These are phyloP conservation scores for Diarsia mendica DNA, from an alignment of 2,888 invertebrate species.

Conservation along the genomic window DNA sequence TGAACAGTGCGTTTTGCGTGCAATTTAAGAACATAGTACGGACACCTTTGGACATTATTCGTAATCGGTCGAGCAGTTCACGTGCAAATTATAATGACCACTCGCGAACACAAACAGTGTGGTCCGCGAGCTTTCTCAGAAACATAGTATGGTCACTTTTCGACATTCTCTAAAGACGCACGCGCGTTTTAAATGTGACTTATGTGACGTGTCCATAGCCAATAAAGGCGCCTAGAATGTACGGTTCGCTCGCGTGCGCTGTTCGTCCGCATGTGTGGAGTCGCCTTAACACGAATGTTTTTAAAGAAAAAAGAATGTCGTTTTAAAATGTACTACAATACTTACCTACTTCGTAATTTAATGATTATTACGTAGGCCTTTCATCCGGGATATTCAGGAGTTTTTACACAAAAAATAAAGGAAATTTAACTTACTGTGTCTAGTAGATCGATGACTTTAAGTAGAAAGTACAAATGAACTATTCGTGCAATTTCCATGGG, in stretches of 20 bases:
- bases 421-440: constrained; percentile 80
- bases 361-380: background rate
- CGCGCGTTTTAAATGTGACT: background rate
- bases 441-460: constrained; percentile 80
- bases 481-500: constrained; percentile 66
- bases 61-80: too few relatives aligned
- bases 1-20: background rate
- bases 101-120: too few relatives aligned
- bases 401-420: background rate
- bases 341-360: background rate
- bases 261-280: background rate
- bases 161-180: background rate
- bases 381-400: background rate
- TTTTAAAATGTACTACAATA: background rate
- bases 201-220: background rate
- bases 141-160: too few relatives aligned
- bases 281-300: background rate
- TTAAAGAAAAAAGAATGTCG: background rate
- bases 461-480: constrained; percentile 74
- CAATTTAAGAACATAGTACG: background rate
- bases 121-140: too few relatives aligned
- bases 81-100: too few relatives aligned
- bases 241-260: background rate
- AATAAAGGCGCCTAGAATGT: background rate
- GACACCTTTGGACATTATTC: too few relatives aligned